Evolutionary conservation across 2,888 invertebrate species (phyloP), one percentile per base, ranked within the genome.

Genomic region (Plebejus argus): DNA sequence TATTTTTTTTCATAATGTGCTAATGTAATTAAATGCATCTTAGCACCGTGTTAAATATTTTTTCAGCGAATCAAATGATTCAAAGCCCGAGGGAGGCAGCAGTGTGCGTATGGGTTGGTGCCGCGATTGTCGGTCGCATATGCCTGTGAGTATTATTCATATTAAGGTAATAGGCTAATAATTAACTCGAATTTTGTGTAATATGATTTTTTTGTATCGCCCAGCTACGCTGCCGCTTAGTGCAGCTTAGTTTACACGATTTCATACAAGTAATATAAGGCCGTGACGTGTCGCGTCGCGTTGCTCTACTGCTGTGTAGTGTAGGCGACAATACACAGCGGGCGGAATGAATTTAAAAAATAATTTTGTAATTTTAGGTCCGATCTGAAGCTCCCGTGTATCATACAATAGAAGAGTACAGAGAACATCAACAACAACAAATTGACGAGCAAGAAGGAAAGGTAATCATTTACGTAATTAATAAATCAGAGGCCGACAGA

Each of bases 41-140:
- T 58, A n/a, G 58, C 20, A 58, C 8, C 20, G 10, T 12, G 10
- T 12, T 58, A 2, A 20, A n/a, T n/a, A 5, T 61, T 61, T 61
- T 61, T 61, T 61, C 12, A 61, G 61, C 3, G 20, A 61, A 10
- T 10, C 23, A 66, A 74, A 20, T 58, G 70, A 71, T 45, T n/a
- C 20, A 23, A 35, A 61, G 18, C n/a, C n/a, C 7, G 33, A 15
- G 33, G 74, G 77, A 18, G 35, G 39, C 18, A 23, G 82, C 18
- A 86, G 87, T 82, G 84, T 91, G 79, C 87, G 87, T 81, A 88
- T 92, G 83, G 90, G 93, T 5, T 95, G 95, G 95, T 95, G 95
- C 82, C 85, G 84, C 72, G 91, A 92, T 82, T 95, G 95, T 87
- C 91, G 93, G 83, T 94, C 81, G 88, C 15, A 66, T 15, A 66